These are phyloP conservation scores for Myotis daubentonii DNA, from an alignment of 2,797 vertebrate species.

Conservation along the genomic window DNA sequence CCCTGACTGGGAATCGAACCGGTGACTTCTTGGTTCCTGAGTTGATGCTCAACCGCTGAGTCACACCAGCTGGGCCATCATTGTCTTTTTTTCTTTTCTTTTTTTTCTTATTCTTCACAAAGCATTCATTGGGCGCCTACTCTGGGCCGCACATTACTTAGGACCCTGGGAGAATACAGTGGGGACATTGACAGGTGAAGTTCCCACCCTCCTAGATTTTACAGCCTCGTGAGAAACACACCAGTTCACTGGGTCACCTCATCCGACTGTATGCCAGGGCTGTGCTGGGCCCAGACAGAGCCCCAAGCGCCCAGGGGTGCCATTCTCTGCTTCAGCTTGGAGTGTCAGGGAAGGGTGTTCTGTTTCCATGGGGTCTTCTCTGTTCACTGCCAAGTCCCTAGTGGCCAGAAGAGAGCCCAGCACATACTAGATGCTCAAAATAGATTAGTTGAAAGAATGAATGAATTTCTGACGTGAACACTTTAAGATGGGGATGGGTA, in stretches of 20 bases:
- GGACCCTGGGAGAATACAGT: neutral
- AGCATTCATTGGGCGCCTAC: neutral
- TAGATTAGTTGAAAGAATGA: constrained; percentile 8
- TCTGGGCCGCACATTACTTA: neutral
- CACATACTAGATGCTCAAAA: neutral
- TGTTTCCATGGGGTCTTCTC: neutral
- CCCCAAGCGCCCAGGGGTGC: too few relatives aligned
- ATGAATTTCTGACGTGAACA: constrained; percentile 37
- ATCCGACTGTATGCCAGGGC: neutral
- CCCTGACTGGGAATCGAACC: too few relatives aligned
- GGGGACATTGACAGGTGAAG: neutral
- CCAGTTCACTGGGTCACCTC: neutral
- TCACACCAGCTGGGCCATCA: neutral
- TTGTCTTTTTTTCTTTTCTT: neutral
- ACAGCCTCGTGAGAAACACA: neutral
- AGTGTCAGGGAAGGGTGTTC: neutral
- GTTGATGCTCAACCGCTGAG: too few relatives aligned
- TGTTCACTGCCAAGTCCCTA: neutral
- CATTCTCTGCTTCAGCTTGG: neutral
- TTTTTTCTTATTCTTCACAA: neutral
- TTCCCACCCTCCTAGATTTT: neutral
- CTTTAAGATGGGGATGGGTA: neutral
- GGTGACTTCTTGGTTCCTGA: too few relatives aligned
- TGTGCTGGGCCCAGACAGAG: neutral
- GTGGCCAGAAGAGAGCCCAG: neutral